phyloP scores from a whole-genome alignment of 2,797 vertebrate genomes.

The Cyclopterus lumpus region DNA sequence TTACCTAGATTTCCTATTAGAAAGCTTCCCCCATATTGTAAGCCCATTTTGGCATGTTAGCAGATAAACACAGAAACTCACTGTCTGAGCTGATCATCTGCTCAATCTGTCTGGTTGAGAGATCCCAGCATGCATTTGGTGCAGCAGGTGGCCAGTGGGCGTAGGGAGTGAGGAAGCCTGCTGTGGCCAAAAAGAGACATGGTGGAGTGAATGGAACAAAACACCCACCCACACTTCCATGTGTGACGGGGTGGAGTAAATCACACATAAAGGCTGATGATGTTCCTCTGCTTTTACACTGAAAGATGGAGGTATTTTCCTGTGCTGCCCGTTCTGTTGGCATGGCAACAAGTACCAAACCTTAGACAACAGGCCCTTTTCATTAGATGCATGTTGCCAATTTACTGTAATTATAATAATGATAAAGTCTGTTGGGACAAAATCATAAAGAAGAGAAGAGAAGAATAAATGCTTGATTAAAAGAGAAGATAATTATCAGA shows the following conservation, averaged over 20 bases:
- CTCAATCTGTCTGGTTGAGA: constrained; percentile 44
- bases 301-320: constrained; percentile 25
- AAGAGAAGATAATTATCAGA: background rate
- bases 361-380: background rate
- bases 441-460: background rate
- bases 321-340: constrained; percentile 36
- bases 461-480: background rate
- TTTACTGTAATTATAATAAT: background rate
- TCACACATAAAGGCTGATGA: constrained; percentile 44
- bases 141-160: constrained; percentile 69
- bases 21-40: constrained; percentile 20
- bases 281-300: constrained; percentile 8
- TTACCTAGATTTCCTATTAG: background rate
- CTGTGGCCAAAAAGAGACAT: background rate
- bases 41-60: constrained; percentile 16
- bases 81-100: constrained; percentile 42
- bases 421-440: background rate
- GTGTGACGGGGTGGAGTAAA: background rate
- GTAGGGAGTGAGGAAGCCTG: constrained; percentile 7
- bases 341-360: constrained; percentile 58
- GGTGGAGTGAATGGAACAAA: constrained; percentile 19
- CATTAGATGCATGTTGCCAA: constrained; percentile 1
- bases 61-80: constrained; percentile 14
- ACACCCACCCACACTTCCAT: background rate
- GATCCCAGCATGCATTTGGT: constrained; percentile 53